Evolutionary conservation across 2,888 invertebrate genomes (phyloP).

Genomic region (Scaptomyza tumidula): DNA sequence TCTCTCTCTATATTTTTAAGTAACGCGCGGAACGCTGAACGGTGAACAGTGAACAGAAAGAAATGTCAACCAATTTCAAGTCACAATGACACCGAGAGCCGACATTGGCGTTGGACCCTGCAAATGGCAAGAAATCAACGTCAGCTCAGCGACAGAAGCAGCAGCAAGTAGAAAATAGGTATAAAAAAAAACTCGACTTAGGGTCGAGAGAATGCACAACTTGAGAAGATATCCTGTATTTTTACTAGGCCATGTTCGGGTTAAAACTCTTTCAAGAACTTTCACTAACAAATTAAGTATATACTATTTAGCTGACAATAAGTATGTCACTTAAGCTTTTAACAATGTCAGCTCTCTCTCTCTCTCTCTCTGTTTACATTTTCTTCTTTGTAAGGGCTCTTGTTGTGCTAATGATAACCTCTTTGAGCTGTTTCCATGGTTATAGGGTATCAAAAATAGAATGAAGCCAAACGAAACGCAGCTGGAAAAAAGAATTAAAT

Average conservation of each 20-base stretch:
- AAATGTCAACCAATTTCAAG: slow-evolving; percentile 65
- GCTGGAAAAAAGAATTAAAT: slow-evolving; percentile 81
- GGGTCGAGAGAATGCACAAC: not conserved
- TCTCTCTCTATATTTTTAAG: not conserved
- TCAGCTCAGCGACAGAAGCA: slow-evolving; percentile 57
- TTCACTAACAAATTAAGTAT: no score
- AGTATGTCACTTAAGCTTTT: not conserved
- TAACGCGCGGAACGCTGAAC: not conserved
- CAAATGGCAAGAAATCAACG: slow-evolving; percentile 77
- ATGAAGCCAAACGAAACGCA: slow-evolving; percentile 70
- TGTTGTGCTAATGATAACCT: not conserved
- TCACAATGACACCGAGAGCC: slow-evolving; percentile 64
- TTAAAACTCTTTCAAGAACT: not conserved
- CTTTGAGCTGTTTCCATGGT: not conserved
- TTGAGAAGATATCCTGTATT: not conserved
- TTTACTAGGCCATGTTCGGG: not conserved
- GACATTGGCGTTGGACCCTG: slow-evolving; percentile 68
- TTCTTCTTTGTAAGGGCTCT: not conserved
- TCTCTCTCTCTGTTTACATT: not conserved
- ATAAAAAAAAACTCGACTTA: not conserved
- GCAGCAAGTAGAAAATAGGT: slow-evolving; percentile 6
- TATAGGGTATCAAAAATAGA: slow-evolving; percentile 37
- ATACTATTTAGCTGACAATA: no score
- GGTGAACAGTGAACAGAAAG: slow-evolving; percentile 29
- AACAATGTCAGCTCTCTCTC: not conserved